These are phyloP conservation scores for Sebastes dallii DNA, from an alignment of 2,797 vertebrate genomes.

Conservation along the genomic window DNA sequence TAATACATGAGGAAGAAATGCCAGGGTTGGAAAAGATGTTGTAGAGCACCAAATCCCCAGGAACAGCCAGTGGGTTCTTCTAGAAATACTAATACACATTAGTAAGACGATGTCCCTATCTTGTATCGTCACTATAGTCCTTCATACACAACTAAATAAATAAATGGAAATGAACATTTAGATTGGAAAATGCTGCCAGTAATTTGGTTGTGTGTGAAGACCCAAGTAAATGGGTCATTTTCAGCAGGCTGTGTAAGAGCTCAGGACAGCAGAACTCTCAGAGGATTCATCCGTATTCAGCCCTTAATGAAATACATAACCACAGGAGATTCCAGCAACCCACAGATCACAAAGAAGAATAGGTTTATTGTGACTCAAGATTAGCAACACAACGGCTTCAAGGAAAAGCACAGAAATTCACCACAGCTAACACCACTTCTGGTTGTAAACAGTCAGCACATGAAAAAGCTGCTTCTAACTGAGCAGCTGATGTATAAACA, in stretches of 20 bases:
- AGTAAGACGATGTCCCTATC: neutral
- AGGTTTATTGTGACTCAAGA: conserved; percentile 39
- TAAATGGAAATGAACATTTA: conserved; percentile 5
- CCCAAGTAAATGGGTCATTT: conserved; percentile 28
- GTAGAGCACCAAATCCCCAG: neutral
- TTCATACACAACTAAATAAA: neutral
- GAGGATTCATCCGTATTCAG: conserved; percentile 26
- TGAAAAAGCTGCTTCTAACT: neutral
- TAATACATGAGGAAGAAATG: conserved; percentile 50
- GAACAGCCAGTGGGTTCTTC: neutral
- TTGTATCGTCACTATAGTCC: neutral
- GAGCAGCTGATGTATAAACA: neutral
- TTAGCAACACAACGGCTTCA: conserved; percentile 27
- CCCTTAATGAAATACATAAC: conserved; percentile 45
- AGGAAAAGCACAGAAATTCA: conserved; percentile 3
- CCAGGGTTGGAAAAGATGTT: conserved; percentile 19
- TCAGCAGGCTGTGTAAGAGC: neutral
- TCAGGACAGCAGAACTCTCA: neutral
- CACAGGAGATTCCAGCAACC: conserved; percentile 52
- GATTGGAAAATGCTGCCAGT: conserved; percentile 4
- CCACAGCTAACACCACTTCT: neutral
- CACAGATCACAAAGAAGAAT: conserved; percentile 49
- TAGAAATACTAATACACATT: conserved; percentile 11
- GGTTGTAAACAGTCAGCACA: conserved; percentile 14
- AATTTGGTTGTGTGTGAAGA: conserved; percentile 7